Evolutionary conservation across 35 echinoderm and acorn worm species (phyloP).

Genomic region (Ophiothrix spiculata): DNA sequence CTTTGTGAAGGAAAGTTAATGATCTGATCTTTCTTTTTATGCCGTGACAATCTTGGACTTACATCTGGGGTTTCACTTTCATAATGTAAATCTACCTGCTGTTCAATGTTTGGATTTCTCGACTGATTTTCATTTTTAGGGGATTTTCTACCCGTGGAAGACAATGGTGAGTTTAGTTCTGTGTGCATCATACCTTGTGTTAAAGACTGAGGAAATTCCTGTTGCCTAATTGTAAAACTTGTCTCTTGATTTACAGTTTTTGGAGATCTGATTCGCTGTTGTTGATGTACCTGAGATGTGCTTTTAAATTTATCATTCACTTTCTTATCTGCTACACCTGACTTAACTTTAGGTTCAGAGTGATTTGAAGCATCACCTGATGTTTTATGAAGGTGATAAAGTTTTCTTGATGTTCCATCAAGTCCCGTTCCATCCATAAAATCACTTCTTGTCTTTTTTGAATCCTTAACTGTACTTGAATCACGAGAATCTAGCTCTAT

Average conservation of each 20-base stretch:
- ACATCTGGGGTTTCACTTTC: constrained; percentile 7
- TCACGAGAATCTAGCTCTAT: too few relatives aligned
- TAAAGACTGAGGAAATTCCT: constrained; percentile 24
- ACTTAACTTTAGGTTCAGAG: too few relatives aligned
- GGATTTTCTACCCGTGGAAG: neutral
- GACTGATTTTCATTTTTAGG: neutral
- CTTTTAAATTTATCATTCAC: too few relatives aligned
- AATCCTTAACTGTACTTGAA: too few relatives aligned
- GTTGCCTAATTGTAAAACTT: neutral
- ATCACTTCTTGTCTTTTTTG: too few relatives aligned
- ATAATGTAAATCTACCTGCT: constrained; percentile 16
- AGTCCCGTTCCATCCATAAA: too few relatives aligned
- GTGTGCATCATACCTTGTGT: constrained; percentile 33
- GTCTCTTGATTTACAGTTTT: neutral
- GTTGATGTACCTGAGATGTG: too few relatives aligned
- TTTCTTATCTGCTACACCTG: too few relatives aligned
- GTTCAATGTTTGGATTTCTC: neutral
- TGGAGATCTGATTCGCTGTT: neutral
- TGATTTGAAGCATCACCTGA: too few relatives aligned
- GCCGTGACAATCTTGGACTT: neutral
- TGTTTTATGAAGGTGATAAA: too few relatives aligned
- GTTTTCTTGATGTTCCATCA: too few relatives aligned
- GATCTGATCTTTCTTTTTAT: constrained; percentile 7
- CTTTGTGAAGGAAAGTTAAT: neutral
- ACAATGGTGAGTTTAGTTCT: neutral